Evolutionary conservation across 2,113 vertebrate genomes (phyloP), one percentile per base, ranked within the genome.

Genomic region (Microcebus jonahi): DNA sequence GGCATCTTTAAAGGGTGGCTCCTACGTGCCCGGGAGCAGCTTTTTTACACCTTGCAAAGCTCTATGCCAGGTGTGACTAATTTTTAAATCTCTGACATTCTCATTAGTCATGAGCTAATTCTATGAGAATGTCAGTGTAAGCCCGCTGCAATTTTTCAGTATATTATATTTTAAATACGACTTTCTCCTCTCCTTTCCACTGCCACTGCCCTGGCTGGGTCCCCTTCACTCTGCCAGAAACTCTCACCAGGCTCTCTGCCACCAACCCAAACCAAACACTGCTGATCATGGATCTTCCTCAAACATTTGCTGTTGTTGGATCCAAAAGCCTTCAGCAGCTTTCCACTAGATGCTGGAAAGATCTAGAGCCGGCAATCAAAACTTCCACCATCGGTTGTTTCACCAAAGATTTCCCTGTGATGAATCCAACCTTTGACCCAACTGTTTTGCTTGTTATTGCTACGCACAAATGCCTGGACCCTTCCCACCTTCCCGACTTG

Each of bases 31-130:
- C 65, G 23, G 36, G 34, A 79, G 29, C 12, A 88, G 70, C 27
- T 59, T 91, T 95, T 87, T 92, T 39, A 92, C n/a, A n/a, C 8
- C 25, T n/a, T n/a, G n/a, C 34, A 61, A 68, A 57, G 50, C 31
- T 77, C 17, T 85, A 67, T 57, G 77, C 67, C 67, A 88, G 67
- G 57, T 86, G 70, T 50, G 50, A 90, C 91, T 77, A 68, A 70
- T 84, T 82, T 68, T 83, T 45, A 55, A 85, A 93, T 75, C 77
- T 91, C 75, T 83, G 67, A 90, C 55, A 57, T 92, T 94, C 71
- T 94, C 39, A 81, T 36, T 57, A 79, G 39, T 79, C 88, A 83
- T 88, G 87, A 91, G 57, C 48, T 92, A 87, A 70, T 88, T 95
- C 50, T 85, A 10, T 91, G 87, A 92, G 88, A 94, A 87, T 57